Percentiles rank a stretch among this genome's conserved stretches.
Evolutionary conservation across 2,888 invertebrate genomes (phyloP).

Genomic region (Chymomyza procnemis): DNA sequence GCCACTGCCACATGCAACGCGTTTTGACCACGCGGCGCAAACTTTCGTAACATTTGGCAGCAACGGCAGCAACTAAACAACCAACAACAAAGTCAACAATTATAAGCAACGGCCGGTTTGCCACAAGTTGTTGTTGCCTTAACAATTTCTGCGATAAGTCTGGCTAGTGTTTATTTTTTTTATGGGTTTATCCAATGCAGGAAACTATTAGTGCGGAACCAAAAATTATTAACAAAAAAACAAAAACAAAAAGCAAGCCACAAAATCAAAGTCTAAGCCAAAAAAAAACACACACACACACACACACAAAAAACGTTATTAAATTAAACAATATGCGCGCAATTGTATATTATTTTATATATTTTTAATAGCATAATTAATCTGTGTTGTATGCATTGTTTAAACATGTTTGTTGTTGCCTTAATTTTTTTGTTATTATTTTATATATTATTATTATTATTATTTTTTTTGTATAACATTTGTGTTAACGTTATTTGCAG

Average conservation of each 20-base stretch:
- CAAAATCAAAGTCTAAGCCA: conserved; percentile 7
- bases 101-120: conserved; percentile 10
- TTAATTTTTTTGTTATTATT: background rate
- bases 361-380: background rate
- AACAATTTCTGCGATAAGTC: conserved; percentile 20
- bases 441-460: background rate
- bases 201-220: conserved; percentile 59
- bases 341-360: background rate
- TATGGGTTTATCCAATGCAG: conserved; percentile 1
- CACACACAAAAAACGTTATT: too few relatives aligned
- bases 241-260: conserved; percentile 11
- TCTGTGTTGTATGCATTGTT: background rate
- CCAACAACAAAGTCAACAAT: background rate
- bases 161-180: conserved; percentile 16
- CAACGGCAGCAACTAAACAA: background rate
- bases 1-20: conserved; percentile 12
- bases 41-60: conserved; percentile 20
- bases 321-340: background rate
- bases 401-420: background rate
- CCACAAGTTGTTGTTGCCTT: conserved; percentile 21
- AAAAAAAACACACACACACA: conserved; percentile 18
- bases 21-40: conserved; percentile 14
- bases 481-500: conserved; percentile 3
- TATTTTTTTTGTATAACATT: background rate
- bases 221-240: conserved; percentile 15